Percentiles rank a stretch among this genome's conserved stretches.
These are phyloP conservation scores for Fragum sueziense DNA, from an alignment of 2,888 invertebrate genomes.

Conservation along the genomic window DNA sequence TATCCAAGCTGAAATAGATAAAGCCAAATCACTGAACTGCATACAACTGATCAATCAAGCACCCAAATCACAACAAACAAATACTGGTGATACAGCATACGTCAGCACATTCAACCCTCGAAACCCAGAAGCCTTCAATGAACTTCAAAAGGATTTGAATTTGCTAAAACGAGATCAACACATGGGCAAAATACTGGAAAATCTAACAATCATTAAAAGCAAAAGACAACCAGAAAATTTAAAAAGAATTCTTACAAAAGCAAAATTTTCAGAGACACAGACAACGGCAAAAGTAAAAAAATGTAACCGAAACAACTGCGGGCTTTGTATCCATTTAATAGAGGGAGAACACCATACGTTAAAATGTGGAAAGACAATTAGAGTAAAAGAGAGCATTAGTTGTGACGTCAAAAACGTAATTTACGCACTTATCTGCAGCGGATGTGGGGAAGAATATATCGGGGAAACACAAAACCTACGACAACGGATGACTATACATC, in stretches of 20 bases:
- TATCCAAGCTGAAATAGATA: background rate
- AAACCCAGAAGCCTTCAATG: background rate
- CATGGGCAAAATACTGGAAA: conserved; percentile 2
- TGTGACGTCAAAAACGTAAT: too few species aligned
- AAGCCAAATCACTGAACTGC: too few species aligned
- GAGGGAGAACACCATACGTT: background rate
- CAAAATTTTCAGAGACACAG: background rate
- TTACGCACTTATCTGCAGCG: too few species aligned
- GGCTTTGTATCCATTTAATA: background rate
- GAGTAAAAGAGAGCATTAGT: background rate
- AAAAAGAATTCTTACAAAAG: conserved; percentile 12
- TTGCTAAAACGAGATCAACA: background rate
- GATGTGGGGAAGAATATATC: background rate
- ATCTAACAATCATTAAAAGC: conserved; percentile 2
- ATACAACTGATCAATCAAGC: too few species aligned
- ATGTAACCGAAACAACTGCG: too few species aligned
- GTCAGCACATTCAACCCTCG: background rate
- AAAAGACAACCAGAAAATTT: conserved; percentile 8
- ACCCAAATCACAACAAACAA: too few species aligned
- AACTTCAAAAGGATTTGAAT: background rate
- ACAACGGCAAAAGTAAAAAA: too few species aligned
- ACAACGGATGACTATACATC: too few species aligned
- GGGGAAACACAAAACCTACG: too few species aligned
- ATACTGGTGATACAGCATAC: too few species aligned
- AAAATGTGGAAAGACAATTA: background rate